Percentiles rank a stretch among this genome's conserved stretches.
Conservation (phyloP, 2,797 vertebrate species). For the Fistularia tabacaria region DNA sequence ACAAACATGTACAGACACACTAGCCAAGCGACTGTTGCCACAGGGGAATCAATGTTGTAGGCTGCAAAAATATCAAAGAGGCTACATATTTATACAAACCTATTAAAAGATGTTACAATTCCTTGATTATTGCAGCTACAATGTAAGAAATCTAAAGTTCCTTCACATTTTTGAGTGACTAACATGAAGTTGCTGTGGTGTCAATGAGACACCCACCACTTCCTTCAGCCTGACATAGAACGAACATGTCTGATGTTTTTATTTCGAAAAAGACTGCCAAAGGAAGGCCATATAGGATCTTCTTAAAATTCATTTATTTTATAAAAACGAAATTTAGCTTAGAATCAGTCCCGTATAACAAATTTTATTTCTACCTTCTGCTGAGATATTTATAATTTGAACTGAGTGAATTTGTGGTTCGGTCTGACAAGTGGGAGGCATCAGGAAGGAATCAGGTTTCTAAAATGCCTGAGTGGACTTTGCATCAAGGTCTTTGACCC, state of each 20-base stretch:
- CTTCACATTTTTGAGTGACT: not conserved
- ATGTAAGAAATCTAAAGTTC: slow-evolving; percentile 14
- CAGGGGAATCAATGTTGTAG: slow-evolving; percentile 15
- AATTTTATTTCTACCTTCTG: slow-evolving; percentile 2
- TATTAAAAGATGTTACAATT: not conserved
- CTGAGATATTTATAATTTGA: slow-evolving; percentile 22
- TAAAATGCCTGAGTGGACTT: slow-evolving; percentile 65
- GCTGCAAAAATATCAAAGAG: slow-evolving; percentile 5
- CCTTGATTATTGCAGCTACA: slow-evolving; percentile 1
- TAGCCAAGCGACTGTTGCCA: slow-evolving; percentile 46
- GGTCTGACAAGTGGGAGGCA: slow-evolving; percentile 46
- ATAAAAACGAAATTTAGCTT: not conserved
- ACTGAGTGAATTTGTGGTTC: slow-evolving; percentile 32
- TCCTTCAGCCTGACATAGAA: slow-evolving; percentile 31
- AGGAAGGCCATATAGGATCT: too few species aligned
- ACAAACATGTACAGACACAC: slow-evolving; percentile 75
- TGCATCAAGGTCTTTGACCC: slow-evolving; percentile 52
- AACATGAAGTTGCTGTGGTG: slow-evolving; percentile 7
- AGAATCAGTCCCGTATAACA: slow-evolving; percentile 1
- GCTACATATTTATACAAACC: not conserved
- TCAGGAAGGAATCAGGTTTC: slow-evolving; percentile 45
- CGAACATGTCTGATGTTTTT: slow-evolving; percentile 19
- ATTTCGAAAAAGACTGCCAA: slow-evolving; percentile 10
- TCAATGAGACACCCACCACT: slow-evolving; percentile 30
- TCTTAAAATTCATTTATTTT: too few species aligned